Evolutionary conservation across 2,113 vertebrate species (phyloP), one percentile per base, ranked within the genome.

Genomic region (Ammospiza caudacuta): DNA sequence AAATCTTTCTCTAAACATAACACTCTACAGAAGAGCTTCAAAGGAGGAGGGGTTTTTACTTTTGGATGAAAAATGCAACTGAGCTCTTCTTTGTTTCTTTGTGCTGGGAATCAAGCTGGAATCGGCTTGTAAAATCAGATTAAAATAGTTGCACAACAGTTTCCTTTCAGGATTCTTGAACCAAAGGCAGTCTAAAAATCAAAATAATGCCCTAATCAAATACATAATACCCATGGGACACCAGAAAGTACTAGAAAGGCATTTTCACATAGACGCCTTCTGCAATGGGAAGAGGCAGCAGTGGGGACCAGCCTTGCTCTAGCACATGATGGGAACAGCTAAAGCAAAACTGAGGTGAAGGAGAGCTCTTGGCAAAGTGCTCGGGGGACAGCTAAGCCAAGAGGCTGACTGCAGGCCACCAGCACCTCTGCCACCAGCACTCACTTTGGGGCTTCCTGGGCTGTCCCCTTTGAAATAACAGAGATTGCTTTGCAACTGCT

Each of bases 161-260:
- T 96, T 95, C 86, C 86, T 94, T 96, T 94, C 93, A 94, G 89
- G 76, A 95, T 92, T 96, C 73, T 67, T 89, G 73, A 96, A 93
- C 61, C 80, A 81, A 80, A 87, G 61, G 54, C 83, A 92, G 69
- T 23, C 58, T 74, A 52, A 89, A 96, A 94, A 87, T 78, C 80
- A 92, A 96, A 96, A 95, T 93, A 94, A 94, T 89, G 54, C 64
- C 69, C 49, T 90, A 90, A 85, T 72, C 51, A 95, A 94, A 91
- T 69, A 70, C 44, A 77, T 70, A 83, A 90, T 72, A 88, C 85
- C 61, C 92, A 86, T 3, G 68, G 29, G 91, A 96, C 55, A 70
- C n/a, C 61, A 81, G 47, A n/a, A 88, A 94, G 47, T 52, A 92
- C 57, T 88, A 81, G 90, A 63, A 72, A 92, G 64, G 44, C 66